A percentile compares a stretch with the other conserved stretches of the same genome.
These are phyloP conservation scores for Lithobates pipiens DNA, from an alignment of 2,797 vertebrate genomes.

Conservation along the genomic window DNA sequence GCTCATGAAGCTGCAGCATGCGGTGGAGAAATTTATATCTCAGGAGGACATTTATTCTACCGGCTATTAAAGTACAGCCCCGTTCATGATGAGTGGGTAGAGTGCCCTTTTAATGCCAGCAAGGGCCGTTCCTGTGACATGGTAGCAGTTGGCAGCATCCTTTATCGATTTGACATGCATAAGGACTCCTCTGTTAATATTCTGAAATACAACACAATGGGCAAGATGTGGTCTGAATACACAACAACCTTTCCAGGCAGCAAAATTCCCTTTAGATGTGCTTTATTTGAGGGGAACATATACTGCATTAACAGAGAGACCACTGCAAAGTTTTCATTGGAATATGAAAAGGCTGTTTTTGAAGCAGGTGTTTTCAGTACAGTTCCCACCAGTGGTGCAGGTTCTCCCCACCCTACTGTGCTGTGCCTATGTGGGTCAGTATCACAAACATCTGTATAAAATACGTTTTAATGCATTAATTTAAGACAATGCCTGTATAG, in stretches of 20 bases:
- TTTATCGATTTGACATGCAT: slow-evolving; percentile 69
- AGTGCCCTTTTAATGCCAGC: slow-evolving; percentile 70
- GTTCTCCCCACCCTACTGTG: slow-evolving; percentile 64
- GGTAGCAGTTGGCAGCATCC: slow-evolving; percentile 65
- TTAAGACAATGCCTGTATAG: too few species aligned
- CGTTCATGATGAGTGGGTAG: slow-evolving; percentile 62
- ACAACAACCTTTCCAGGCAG: slow-evolving; percentile 55
- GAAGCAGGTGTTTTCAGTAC: slow-evolving; percentile 65
- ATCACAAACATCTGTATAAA: slow-evolving; percentile 6
- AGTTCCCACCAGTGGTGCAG: slow-evolving; percentile 62
- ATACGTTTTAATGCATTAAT: too few species aligned
- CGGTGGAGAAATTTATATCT: slow-evolving; percentile 66
- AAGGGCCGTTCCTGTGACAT: slow-evolving; percentile 68
- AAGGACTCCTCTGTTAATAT: slow-evolving; percentile 61
- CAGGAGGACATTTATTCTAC: slow-evolving; percentile 67
- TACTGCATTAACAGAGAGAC: slow-evolving; percentile 71
- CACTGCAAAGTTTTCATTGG: slow-evolving; percentile 62
- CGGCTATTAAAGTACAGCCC: slow-evolving; percentile 71
- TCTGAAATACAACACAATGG: slow-evolving; percentile 68
- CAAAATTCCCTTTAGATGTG: slow-evolving; percentile 64
- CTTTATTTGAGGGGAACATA: slow-evolving; percentile 65
- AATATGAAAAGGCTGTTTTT: slow-evolving; percentile 64
- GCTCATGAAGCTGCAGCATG: slow-evolving; percentile 70
- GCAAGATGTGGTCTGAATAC: slow-evolving; percentile 60
- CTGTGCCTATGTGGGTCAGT: slow-evolving; percentile 62